Base-by-base conservation (phyloP, 2,113 vertebrate genomes). In the Odocoileus virginianus region DNA sequence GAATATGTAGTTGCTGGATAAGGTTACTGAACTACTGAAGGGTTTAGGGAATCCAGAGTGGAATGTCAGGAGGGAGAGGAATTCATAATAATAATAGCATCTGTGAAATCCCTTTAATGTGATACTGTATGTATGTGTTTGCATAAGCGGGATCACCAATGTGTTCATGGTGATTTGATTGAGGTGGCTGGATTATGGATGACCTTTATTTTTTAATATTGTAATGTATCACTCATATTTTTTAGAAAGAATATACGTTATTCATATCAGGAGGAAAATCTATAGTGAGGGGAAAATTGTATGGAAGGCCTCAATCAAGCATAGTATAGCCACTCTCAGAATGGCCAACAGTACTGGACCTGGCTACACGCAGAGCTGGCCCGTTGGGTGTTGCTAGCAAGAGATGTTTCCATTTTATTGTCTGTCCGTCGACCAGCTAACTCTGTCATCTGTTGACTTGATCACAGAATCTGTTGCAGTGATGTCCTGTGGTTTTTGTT, bases 401-500 rank as follows among this genome's bases (percentile, higher is more conserved):
- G 54, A 94, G 30, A 21, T 40, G 3, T 52, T 76, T 97, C 50
- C 9, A 33, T 55, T 58, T 84, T 40, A 83, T 52, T 58, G 58
- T 30, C 5, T 3, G 14, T 79, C 43, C 40, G 4, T 27, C 89
- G 55, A 60, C 19, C 8, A 50, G 36, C 52, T 92, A 79, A 64
- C 52, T 61, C 47, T 87, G 0, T 84, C 45, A 25, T 16, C 47
- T 95, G 25, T 57, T 96, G 45, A 82, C 28, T 76, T 92, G n/a
- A 58, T 67, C 43, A 19, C 8, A 9, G 67, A 81, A 64, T 58
- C 79, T 91, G 30, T 79, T 60, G 23, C 0, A 78, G 7, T 81
- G 36, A 55, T 67, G 55, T 55, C 47, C 30, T 96, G 40, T 95
- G 54, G 28, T 55, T 97, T 97, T 95, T 89, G 71, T 76, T 14